phyloP scores from a whole-genome alignment of 2,113 vertebrate species.

The Burhinus bistriatus region DNA sequence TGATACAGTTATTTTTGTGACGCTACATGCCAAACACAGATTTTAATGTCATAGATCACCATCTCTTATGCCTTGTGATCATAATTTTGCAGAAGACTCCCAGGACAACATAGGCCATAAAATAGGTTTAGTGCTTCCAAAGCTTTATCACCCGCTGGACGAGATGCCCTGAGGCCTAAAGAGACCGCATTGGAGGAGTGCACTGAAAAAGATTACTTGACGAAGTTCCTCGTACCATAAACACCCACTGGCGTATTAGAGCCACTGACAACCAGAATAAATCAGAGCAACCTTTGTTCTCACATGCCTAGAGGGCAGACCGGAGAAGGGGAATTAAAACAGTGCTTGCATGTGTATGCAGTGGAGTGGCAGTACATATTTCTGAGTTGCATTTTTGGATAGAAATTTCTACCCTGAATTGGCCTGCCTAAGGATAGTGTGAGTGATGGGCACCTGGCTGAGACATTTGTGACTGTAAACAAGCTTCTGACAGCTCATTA shows the following conservation, averaged over 20 bases:
- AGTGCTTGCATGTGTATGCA: not conserved
- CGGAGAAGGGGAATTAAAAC: not conserved
- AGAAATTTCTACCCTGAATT: not conserved
- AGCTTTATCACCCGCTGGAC: not conserved
- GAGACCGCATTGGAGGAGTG: not conserved
- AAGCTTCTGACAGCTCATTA: constrained; percentile 40
- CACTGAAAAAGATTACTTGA: not conserved
- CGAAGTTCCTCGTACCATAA: not conserved
- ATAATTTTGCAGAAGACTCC: not conserved
- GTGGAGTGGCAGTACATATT: not conserved
- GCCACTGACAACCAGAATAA: not conserved
- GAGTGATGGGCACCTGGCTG: not conserved
- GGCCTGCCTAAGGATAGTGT: not conserved
- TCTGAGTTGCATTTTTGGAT: not conserved
- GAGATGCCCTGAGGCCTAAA: not conserved
- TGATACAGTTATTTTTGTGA: not conserved
- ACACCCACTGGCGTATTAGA: not conserved
- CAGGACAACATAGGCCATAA: not conserved
- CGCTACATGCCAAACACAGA: not conserved
- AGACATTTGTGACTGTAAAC: constrained; percentile 39
- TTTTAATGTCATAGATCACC: not conserved
- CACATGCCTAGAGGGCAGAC: not conserved
- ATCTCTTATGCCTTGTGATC: not conserved
- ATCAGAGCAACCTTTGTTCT: not conserved
- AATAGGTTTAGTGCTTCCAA: not conserved